Percentiles rank a stretch among this genome's conserved stretches.
Evolutionary conservation across 2,113 vertebrate genomes (phyloP).

Genomic region (Leptosomus discolor): DNA sequence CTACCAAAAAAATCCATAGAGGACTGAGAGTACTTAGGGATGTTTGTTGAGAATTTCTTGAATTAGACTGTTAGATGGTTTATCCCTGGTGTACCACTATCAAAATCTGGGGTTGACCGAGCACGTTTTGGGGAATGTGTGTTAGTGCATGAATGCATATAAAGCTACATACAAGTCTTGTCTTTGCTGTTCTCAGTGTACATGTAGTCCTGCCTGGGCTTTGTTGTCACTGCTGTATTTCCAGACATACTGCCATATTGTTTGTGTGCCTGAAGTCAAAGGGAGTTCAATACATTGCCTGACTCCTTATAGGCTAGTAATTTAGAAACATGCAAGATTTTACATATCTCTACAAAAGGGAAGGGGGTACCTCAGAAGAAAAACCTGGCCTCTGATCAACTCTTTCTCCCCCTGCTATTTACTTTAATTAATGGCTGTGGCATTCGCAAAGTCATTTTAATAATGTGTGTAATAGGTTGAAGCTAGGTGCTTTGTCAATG

Average conservation of each 20-base stretch:
- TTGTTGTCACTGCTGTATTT: background rate
- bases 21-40: background rate
- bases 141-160: rapidly evolving
- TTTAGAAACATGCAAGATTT: background rate
- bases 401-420: background rate
- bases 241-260: rapidly evolving
- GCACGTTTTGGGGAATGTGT: rapidly evolving
- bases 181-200: rapidly evolving
- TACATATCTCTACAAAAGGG: background rate
- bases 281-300: background rate
- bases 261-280: rapidly evolving
- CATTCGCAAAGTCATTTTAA: background rate
- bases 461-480: background rate
- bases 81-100: background rate
- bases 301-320: background rate
- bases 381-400: background rate
- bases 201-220: background rate
- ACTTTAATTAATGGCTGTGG: background rate
- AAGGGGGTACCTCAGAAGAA: background rate
- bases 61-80: background rate
- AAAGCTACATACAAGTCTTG: too few species aligned
- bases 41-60: background rate
- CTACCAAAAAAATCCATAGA: background rate
- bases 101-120: background rate
- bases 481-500: background rate